Evolutionary conservation across 2,888 invertebrate species (phyloP), one percentile per base, ranked within the genome.

Genomic region (Lysandra coridon): DNA sequence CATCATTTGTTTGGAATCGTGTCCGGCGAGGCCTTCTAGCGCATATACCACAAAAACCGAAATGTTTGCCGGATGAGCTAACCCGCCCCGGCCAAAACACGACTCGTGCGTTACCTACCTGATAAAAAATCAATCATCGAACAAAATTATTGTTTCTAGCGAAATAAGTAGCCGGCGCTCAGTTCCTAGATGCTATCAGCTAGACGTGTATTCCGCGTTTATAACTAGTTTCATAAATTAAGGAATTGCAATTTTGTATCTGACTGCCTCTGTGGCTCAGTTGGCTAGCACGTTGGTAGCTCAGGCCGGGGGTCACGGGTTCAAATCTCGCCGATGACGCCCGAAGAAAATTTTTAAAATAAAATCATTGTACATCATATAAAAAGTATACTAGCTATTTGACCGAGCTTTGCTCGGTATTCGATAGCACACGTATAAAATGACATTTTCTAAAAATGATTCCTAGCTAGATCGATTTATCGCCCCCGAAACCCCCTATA

Each of bases 11-110:
- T 88, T 87, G 85, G 85, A 89, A 84, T 93, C 94, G 94, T 94
- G 94, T 90, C 86, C 86, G 83, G 85, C 82, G 89, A 91, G 93
- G 90, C 93, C 94, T 94, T 93, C 93, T 90, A 84, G 87, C 84
- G 85, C 87, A 86, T 85, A 84, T 84, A 86, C 87, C 91, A 93
- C 91, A 94, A 93, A 94, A 94, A 94, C 91, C 92, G 89, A 92
- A 92, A 93, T 91, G 91, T 89, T 90, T 91, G 85, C 87, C 91
- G 90, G 92, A 93, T 94, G 93, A 94, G 92, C 92, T 93, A 93
- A 93, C 93, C 89, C 90, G 90, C 91, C 90, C 92, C 90, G 89
- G 89, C 88, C 89, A 84, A 88, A 87, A 90, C 93, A 93, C 93
- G 93, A 94, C 87, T 92, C 92, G 91, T 92, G 91, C 90, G 92